phyloP scores from a whole-genome alignment of 2,888 invertebrate species.

The Diaperis boleti region DNA sequence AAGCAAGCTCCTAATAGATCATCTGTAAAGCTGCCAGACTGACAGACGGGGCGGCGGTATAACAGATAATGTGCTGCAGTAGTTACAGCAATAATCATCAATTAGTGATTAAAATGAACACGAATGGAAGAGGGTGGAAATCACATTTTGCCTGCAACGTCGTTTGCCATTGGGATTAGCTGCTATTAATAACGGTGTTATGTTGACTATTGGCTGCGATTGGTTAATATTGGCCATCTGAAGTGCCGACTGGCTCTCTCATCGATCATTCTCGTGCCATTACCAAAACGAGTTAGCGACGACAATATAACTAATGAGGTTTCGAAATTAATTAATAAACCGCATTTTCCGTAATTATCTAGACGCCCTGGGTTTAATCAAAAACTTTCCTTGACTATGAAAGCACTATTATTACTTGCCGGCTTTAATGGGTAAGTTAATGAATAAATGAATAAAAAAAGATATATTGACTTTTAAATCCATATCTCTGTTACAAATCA shows the following conservation, averaged over 20 bases:
- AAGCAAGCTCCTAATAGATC: not conserved
- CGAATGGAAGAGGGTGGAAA: constrained; percentile 4
- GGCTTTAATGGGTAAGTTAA: too few species aligned
- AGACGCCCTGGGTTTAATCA: not conserved
- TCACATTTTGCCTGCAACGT: not conserved
- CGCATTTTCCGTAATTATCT: constrained; percentile 14
- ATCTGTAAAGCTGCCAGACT: not conserved
- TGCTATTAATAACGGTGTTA: constrained; percentile 2
- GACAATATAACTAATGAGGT: constrained; percentile 33
- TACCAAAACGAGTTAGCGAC: constrained; percentile 26
- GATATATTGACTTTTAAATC: too few species aligned
- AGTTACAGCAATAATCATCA: not conserved
- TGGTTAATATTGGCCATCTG: constrained; percentile 9
- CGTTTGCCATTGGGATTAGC: not conserved
- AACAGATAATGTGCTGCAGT: not conserved
- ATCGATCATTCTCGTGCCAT: constrained; percentile 20
- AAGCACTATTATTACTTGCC: constrained; percentile 1
- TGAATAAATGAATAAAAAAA: too few species aligned
- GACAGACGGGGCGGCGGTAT: not conserved
- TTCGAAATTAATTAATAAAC: constrained; percentile 32
- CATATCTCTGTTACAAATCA: too few species aligned
- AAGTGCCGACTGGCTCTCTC: constrained; percentile 13
- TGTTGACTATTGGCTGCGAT: constrained; percentile 18
- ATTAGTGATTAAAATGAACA: not conserved
- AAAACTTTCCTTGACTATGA: constrained; percentile 8